Evolutionary conservation across 2,797 vertebrate species (phyloP), one percentile per base, ranked within the genome.

Genomic region (Triplophysa bombifrons): DNA sequence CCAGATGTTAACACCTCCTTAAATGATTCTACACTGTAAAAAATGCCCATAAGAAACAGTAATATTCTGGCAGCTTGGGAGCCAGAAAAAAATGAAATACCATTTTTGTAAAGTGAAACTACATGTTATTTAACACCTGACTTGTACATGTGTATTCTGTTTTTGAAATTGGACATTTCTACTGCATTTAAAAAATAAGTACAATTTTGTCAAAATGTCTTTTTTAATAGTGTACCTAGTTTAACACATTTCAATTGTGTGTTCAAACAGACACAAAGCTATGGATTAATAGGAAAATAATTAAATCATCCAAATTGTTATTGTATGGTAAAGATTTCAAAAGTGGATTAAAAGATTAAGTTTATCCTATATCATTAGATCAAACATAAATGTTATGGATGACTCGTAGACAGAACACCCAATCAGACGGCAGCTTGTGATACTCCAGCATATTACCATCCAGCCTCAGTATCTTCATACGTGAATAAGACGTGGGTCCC

Each of bases 321-420:
- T 5, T 51, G 16, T 5, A 51, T 34, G 61, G 22, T 48, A 56
- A 67, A 38, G 6, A 38, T 38, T 38, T 38, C 1, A 8, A 38
- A 38, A 17, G 1, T 2, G 11, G 48, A 41, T 75, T 0, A 34
- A 76, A 56, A 58, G 10, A 0, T 34, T 61, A 46, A 51, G n/a
- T 25, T 51, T 5, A 30, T 34, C 19, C 30, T n/a, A 25, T 22
- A 53, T 10, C 4, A 41, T 60, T 25, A 66, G 34, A 48, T 93
- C 89, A 94, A 44, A 94, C 78, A 60, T 88, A 91, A 81, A 94
- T 90, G 17, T 80, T 83, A 41, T 91, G 86, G 17, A 94, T 86
- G 14, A 92, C 90, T 82, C 93, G 75, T 63, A 94, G 90, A 68
- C 94, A 95, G 87, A 85, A 90, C n/a, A 89, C 88, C 93, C 93